Conservation (phyloP, 2,888 invertebrate genomes). For the Apamea epomidion region DNA sequence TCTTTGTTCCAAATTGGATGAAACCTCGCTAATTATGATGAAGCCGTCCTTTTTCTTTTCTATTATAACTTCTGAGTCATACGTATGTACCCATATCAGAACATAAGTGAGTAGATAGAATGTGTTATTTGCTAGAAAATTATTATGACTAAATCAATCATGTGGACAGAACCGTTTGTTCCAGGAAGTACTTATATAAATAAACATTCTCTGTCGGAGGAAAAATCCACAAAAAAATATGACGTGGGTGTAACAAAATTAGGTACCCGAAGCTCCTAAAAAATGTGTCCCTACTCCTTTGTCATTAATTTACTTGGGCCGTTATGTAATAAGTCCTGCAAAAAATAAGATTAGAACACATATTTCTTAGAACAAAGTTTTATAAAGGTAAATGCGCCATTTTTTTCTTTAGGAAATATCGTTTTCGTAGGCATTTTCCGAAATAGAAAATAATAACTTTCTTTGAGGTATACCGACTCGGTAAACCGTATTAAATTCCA, state of each 20-base stretch:
- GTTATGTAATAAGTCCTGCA: background rate
- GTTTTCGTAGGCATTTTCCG: background rate
- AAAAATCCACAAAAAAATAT: background rate
- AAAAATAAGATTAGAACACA: background rate
- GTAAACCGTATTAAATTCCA: background rate
- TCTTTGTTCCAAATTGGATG: background rate
- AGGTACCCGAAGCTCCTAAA: background rate
- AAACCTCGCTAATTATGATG: background rate
- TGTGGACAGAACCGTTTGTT: background rate
- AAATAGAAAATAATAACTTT: background rate
- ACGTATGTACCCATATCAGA: background rate
- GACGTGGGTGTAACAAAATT: conserved; percentile 24
- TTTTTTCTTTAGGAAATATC: background rate
- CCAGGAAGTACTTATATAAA: background rate
- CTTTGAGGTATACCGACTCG: background rate
- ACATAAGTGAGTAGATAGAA: too few species aligned
- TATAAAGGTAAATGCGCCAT: background rate
- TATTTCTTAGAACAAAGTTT: background rate
- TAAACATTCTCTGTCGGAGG: background rate
- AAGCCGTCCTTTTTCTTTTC: background rate
- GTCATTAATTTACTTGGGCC: conserved; percentile 18
- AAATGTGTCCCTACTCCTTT: background rate
- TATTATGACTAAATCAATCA: background rate
- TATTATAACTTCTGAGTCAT: background rate
- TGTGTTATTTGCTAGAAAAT: background rate